Percentiles rank a stretch among this genome's conserved stretches.
phyloP scores from a whole-genome alignment of 2,797 vertebrate genomes.

The Craterocephalus amniculus region DNA sequence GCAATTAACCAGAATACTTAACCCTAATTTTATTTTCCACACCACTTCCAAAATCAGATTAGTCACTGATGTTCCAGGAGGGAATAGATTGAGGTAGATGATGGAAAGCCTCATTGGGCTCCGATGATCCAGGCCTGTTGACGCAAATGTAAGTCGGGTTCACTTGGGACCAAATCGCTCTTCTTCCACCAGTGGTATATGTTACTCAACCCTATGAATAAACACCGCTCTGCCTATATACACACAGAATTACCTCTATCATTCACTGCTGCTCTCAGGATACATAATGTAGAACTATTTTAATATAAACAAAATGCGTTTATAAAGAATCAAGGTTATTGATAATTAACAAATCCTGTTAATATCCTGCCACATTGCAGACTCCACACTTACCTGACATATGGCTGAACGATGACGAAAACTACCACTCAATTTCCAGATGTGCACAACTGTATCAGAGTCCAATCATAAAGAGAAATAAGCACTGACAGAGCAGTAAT shows the following conservation, averaged over 20 bases:
- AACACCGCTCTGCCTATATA: constrained; percentile 30
- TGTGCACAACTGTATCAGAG: constrained; percentile 42
- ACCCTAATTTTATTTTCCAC: constrained; percentile 45
- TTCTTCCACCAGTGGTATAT: constrained; percentile 44
- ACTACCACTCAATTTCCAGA: constrained; percentile 52
- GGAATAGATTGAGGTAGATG: constrained; percentile 66
- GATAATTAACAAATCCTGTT: constrained; percentile 4
- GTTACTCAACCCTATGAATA: constrained; percentile 41
- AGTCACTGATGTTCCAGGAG: constrained; percentile 61
- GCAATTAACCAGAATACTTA: constrained; percentile 34
- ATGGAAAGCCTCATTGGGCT: constrained; percentile 77
- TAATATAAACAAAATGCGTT: constrained; percentile 34
- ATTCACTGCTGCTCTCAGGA: constrained; percentile 44
- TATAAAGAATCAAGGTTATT: constrained; percentile 43
- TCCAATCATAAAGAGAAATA: constrained; percentile 45
- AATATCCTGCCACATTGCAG: constrained; percentile 1
- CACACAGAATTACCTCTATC: constrained; percentile 37
- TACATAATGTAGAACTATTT: constrained; percentile 54
- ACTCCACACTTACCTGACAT: constrained; percentile 28
- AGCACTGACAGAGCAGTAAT: constrained; percentile 63
- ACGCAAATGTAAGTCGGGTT: constrained; percentile 57
- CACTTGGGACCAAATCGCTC: constrained; percentile 56
- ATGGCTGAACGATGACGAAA: constrained; percentile 11
- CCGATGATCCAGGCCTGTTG: constrained; percentile 74
- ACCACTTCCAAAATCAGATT: constrained; percentile 60